These are phyloP conservation scores for Mallotus villosus DNA, from an alignment of 2,797 vertebrate species.

Conservation along the genomic window DNA sequence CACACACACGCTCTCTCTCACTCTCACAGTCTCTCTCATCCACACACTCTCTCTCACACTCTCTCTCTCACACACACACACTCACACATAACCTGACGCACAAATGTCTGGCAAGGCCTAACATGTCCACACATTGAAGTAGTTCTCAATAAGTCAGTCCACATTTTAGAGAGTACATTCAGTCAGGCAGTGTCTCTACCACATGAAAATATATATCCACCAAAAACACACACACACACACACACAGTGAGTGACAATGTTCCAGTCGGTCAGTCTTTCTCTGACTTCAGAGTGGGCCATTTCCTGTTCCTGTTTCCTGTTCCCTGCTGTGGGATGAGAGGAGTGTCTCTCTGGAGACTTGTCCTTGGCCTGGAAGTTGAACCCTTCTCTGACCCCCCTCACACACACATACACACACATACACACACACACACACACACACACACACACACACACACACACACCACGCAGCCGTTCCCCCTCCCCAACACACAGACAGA, in stretches of 20 bases:
- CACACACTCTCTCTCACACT: too few species aligned
- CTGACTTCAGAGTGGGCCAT: slow-evolving; percentile 31
- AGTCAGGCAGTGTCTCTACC: too few species aligned
- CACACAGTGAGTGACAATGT: not conserved
- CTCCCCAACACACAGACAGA: not conserved
- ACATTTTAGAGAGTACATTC: not conserved
- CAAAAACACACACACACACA: not conserved
- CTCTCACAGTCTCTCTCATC: too few species aligned
- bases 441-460: too few species aligned
- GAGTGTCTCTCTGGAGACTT: slow-evolving; percentile 37
- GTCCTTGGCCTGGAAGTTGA: not conserved
- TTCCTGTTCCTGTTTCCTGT: slow-evolving; percentile 65
- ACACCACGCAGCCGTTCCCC: not conserved
- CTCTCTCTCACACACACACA: too few species aligned
- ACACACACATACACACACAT: not conserved
- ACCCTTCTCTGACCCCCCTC: not conserved
- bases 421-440: not conserved
- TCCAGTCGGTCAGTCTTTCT: not conserved
- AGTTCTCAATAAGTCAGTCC: too few species aligned
- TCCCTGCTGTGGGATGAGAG: slow-evolving; percentile 64
- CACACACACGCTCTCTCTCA: not conserved
- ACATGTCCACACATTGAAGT: too few species aligned
- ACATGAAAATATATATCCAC: not conserved
- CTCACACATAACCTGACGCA: too few species aligned
- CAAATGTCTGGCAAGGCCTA: too few species aligned